Base-by-base conservation (phyloP, 2,888 invertebrate species). In the Nomada ferruginata region DNA sequence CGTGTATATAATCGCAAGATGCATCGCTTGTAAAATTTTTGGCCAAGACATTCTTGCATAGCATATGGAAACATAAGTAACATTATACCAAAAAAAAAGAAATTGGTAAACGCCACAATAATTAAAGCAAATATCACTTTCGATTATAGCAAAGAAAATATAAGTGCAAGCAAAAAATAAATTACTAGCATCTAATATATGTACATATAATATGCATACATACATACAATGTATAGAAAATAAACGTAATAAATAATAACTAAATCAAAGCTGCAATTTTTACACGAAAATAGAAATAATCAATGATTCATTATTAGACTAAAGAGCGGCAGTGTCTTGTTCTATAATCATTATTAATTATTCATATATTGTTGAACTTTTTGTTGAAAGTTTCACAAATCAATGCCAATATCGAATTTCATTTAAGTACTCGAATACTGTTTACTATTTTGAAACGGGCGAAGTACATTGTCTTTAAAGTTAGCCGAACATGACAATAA, bases 71-170 rank as follows among this genome's bases (percentile, higher is more conserved):
- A 63, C 63, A 76, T 75, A 79, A 75, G 59, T 76, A 76, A 81
- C 61, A 57, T 65, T 73, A 59, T 80, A 80, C 63, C 55, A 69
- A 76, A 73, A 76, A 69, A 76, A 76, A 76, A 80, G 23, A 23
- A 74, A 83, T 66, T 85, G 77, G 60, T 80, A 71, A 83, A 74
- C 20, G 26, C n/a, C 29, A 72, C 50, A 36, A 70, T 47, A 50
- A 82, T 61, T 85, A 85, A 79, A 84, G 72, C 77, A 84, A 84
- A 77, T 85, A 79, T 74, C 83, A 85, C 85, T 76, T 85, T 83
- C 64, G 52, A 65, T 73, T 29, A 79, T 60, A 64, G 20, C 36
- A 73, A 55, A 20, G 75, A 60, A 47, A 77, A 64, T 64, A 50
- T 60, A 76, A 79, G 63, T 52, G 59, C 70, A 85, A 83, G 74